Percentiles rank a stretch among this genome's conserved stretches.
Evolutionary conservation across 2,113 vertebrate species (phyloP).

Genomic region (Meles meles): DNA sequence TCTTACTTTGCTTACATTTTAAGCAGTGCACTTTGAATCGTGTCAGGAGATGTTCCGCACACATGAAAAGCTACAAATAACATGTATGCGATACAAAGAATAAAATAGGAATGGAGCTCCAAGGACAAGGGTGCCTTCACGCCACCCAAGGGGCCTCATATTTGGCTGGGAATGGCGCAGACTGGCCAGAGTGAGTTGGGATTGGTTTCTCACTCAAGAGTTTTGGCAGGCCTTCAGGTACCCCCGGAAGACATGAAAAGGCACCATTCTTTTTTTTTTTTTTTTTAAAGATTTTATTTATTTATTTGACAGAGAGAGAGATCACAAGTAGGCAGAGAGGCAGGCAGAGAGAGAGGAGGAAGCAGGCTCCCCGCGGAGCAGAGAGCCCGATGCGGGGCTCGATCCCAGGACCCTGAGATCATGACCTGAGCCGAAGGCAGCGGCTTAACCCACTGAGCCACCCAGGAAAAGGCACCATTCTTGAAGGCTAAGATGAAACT

Average conservation of each 20-base stretch:
- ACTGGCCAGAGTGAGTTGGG: neutral
- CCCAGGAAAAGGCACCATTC: slow-evolving; percentile 45
- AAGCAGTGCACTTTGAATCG: neutral
- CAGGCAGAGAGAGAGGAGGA: too few relatives aligned
- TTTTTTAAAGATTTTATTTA: too few relatives aligned
- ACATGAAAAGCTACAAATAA: too few relatives aligned
- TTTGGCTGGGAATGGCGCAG: neutral
- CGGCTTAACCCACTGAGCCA: too few relatives aligned
- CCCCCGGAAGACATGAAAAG: slow-evolving; percentile 16
- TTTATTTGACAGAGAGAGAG: too few relatives aligned
- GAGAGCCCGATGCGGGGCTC: too few relatives aligned
- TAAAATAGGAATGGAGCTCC: rapidly evolving
- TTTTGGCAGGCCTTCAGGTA: slow-evolving; percentile 7
- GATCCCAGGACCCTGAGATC: too few relatives aligned
- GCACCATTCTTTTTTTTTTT: slow-evolving; percentile 42
- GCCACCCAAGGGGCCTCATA: neutral
- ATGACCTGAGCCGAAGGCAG: too few relatives aligned
- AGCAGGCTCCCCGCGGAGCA: too few relatives aligned
- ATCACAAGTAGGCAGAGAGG: too few relatives aligned
- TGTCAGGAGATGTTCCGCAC: neutral
- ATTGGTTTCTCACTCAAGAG: slow-evolving; percentile 20
- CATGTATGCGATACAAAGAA: neutral
- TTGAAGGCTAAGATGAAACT: slow-evolving; percentile 1
- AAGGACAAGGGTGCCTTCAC: neutral
- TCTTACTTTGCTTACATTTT: neutral